Evolutionary conservation across 2,113 vertebrate species (phyloP), one percentile per base, ranked within the genome.

Genomic region (Leucosticte australis): DNA sequence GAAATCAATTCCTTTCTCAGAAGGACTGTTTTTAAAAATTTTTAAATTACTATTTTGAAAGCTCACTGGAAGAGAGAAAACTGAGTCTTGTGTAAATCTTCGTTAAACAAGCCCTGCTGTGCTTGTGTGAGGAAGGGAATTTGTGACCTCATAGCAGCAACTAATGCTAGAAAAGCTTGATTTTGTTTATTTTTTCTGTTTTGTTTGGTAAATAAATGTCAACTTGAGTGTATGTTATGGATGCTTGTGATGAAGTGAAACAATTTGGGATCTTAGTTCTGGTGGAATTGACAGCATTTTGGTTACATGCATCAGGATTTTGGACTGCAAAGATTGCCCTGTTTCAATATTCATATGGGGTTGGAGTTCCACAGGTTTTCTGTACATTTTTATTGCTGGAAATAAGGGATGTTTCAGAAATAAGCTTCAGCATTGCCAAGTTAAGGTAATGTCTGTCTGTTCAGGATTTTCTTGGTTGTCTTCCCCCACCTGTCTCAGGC

Each of bases 301-400:
- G 9, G 26, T 52, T 20, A 16, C 0, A 0, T n/a, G 19, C 31
- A 35, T 89, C 18, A 5, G 33, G 37, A 44, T 39, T 30, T 49
- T 83, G 57, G 52, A 27, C 59, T 82, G 59, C n/a, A 49, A 26
- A 2, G 0, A 41, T 24, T 69, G 24, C 12, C 11, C 17, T 71
- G 0, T 64, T 85, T 68, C n/a, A 71, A 20, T 76, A 13, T 17
- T 84, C 3, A 1, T 30, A 0, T 30, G 39, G 20, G 8, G 1
- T 27, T 90, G 17, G 44, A 1, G 7, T 52, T 93, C 92, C 42
- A 21, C 39, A 47, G 26, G 9, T 53, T 77, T 83, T 89, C 55
- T 89, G 17, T 49, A 17, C 6, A 19, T 64, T 41, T 60, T 73
- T 47, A 11, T 56, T 76, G 37, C 57, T 95, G 64, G 68, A 89